Conservation (phyloP, 2,888 invertebrate genomes). For the Thereva unica region DNA sequence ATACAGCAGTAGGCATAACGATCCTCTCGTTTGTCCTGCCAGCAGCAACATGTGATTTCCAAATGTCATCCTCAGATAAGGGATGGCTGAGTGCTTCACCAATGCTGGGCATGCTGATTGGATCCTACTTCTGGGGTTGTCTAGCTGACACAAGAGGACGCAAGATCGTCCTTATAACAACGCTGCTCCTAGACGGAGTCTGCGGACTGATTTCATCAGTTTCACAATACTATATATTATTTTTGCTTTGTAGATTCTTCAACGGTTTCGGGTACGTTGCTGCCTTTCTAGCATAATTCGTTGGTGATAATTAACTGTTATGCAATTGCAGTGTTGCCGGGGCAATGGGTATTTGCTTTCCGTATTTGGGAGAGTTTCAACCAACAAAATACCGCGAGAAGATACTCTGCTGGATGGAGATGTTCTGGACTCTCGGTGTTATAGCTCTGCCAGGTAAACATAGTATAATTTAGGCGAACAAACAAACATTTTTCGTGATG, state of each 20-base stretch:
- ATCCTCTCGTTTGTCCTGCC: constrained; percentile 83
- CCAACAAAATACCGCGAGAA: constrained; percentile 78
- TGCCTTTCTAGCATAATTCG: not conserved
- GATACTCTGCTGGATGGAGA: constrained; percentile 82
- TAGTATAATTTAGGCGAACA: constrained; percentile 10
- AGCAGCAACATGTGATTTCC: constrained; percentile 80
- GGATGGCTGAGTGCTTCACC: constrained; percentile 78
- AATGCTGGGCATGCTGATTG: constrained; percentile 81
- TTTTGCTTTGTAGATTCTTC: constrained; percentile 73
- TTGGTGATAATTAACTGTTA: constrained; percentile 36
- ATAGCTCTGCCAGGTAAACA: constrained; percentile 72
- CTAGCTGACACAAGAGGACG: constrained; percentile 83
- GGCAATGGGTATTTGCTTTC: constrained; percentile 81
- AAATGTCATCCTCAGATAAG: constrained; percentile 77
- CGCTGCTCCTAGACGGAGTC: constrained; percentile 73
- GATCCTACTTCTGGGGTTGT: constrained; percentile 84
- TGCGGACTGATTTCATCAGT: constrained; percentile 74
- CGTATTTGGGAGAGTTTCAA: constrained; percentile 81
- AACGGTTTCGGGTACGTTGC: constrained; percentile 78
- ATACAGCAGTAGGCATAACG: constrained; percentile 80
- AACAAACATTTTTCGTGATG: constrained; percentile 40
- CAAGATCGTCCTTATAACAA: constrained; percentile 72
- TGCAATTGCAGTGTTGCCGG: constrained; percentile 69
- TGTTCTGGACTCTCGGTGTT: constrained; percentile 82
- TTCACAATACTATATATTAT: constrained; percentile 72